A percentile compares a stretch with the other conserved stretches of the same genome.
These are phyloP conservation scores for Neodiprion fabricii DNA, from an alignment of 1,140 invertebrate species.

Conservation along the genomic window DNA sequence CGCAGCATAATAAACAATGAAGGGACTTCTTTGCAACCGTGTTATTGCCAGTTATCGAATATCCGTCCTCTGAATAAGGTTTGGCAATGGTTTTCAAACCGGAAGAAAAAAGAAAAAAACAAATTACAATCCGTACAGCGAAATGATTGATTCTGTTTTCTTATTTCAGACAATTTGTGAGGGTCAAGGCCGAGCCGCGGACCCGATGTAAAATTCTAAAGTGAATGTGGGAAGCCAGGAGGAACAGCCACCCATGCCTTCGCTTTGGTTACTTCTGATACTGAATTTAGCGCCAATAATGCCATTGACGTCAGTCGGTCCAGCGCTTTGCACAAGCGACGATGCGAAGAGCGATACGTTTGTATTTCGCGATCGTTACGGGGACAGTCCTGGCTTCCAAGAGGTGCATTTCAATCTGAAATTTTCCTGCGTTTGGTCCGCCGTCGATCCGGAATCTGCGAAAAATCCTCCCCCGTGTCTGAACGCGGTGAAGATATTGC, in stretches of 20 bases:
- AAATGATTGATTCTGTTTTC: background rate
- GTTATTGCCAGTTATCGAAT: too few relatives aligned
- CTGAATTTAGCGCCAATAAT: background rate
- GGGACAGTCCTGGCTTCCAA: background rate
- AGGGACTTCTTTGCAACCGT: too few relatives aligned
- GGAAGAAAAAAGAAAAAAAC: too few relatives aligned
- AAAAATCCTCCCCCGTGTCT: background rate
- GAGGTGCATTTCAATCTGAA: background rate
- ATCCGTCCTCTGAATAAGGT: too few relatives aligned
- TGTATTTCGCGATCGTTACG: background rate
- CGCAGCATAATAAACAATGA: too few relatives aligned
- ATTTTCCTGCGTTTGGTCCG: background rate
- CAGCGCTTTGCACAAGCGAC: background rate
- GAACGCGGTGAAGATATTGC: background rate
- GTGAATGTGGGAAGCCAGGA: constrained; percentile 1
- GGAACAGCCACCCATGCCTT: background rate
- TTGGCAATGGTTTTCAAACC: too few relatives aligned
- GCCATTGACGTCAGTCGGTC: background rate
- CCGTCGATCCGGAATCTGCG: background rate
- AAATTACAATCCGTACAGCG: too few relatives aligned
- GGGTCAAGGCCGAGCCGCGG: background rate
- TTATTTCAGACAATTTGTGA: background rate
- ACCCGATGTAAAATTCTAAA: background rate
- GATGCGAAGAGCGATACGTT: background rate
- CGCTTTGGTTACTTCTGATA: constrained; percentile 1